Evolutionary conservation across 2,888 invertebrate species (phyloP), one percentile per base, ranked within the genome.

Genomic region (Rhopalosiphum nymphaeae): DNA sequence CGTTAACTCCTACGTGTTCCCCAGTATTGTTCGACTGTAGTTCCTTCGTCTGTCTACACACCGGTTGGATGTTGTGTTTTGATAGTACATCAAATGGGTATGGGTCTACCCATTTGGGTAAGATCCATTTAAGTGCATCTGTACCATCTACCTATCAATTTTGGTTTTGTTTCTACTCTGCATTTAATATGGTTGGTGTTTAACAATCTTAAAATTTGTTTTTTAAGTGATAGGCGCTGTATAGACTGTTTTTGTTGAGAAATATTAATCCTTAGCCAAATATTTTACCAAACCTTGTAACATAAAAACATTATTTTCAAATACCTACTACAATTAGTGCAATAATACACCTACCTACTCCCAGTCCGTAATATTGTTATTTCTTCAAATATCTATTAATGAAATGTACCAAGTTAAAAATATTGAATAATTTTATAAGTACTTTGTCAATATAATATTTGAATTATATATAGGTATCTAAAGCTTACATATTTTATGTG

Each of bases 231-330:
- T 44, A 42, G n/a, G n/a, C 7, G 57, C 26, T 7, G 9, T 44
- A 44, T 44, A 46, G 29, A 29, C 0, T 42, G 25, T n/a, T 57
- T 7, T n/a, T 44, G 46, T 57, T 91, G 91, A 85, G 84, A 91
- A 53, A 91, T 85, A 44, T 49, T 57, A 11, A 61, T 91, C 46
- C 26, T 87, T n/a, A 85, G 92, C 91, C 56, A 92, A 92, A 67
- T 91, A 56, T 46, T 53, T 42, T 89, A 61, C 44, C n/a, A 78
- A 36, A 44, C 44, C 16, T n/a, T 46, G 46, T n/a, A 25, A 89
- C 44, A 57, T 7, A 21, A 21, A 9, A 21, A 11, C n/a, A 78
- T 36, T 78, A n/a, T 67, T 57, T 57, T 89, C 16, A 16, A 89
- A 44, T 21, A 29, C 56, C 16, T 21, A 7, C 78, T n/a, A 36